Evolutionary conservation across 2,888 invertebrate species (phyloP).

Genomic region (Erpobdella octoculata): DNA sequence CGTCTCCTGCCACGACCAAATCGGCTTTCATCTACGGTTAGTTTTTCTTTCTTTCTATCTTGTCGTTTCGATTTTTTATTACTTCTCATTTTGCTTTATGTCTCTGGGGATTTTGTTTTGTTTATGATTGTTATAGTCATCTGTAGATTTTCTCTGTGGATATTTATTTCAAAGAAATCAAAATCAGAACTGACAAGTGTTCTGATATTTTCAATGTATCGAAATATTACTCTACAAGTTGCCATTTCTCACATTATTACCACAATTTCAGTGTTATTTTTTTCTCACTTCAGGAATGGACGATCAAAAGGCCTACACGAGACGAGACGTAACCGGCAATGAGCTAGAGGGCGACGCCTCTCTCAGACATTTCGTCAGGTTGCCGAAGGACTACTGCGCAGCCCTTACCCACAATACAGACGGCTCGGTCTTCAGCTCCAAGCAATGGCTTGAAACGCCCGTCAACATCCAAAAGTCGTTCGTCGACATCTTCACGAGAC

Average conservation of each 20-base stretch:
- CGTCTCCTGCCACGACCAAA: slow-evolving; percentile 16
- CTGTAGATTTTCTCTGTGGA: no score
- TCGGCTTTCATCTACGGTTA: slow-evolving; percentile 37
- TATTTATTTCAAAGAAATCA: no score
- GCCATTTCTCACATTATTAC: not conserved
- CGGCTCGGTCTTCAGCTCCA: slow-evolving; percentile 63
- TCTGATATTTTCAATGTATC: not conserved
- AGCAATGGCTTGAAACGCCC: slow-evolving; percentile 41
- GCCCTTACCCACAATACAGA: slow-evolving; percentile 62
- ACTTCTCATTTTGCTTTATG: not conserved
- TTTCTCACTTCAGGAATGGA: slow-evolving; percentile 34
- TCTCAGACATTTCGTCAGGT: slow-evolving; percentile 54
- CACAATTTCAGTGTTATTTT: not conserved
- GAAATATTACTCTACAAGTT: not conserved
- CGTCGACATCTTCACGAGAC: slow-evolving; percentile 48
- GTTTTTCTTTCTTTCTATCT: no score
- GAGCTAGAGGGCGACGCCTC: slow-evolving; percentile 65
- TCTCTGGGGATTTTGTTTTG: not conserved
- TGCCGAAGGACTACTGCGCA: slow-evolving; percentile 56
- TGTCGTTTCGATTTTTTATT: not conserved
- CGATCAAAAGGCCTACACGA: slow-evolving; percentile 66
- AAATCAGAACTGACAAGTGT: not conserved
- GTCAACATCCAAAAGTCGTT: slow-evolving; percentile 45
- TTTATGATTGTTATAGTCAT: not conserved
- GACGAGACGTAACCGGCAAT: slow-evolving; percentile 62